Evolutionary conservation across 2,888 invertebrate genomes (phyloP), one percentile per base, ranked within the genome.

Genomic region (Caenorhabditis doughertyi): DNA sequence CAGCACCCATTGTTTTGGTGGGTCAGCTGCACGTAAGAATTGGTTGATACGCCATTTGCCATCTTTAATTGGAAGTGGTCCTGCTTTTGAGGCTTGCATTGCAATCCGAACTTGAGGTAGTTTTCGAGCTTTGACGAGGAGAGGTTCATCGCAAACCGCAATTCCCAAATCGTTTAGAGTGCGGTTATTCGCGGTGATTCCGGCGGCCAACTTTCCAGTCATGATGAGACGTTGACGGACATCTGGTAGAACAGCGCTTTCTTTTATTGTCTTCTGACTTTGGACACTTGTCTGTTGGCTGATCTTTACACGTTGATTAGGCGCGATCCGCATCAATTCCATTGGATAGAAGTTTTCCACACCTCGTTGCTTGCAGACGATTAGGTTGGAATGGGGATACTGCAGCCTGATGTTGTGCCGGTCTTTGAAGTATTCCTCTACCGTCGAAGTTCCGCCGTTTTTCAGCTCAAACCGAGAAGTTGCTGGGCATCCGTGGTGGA

Each of bases 221-320:
- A 71, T 44, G 23, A 77, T 71, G 13, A 77, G 18, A 11, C 65
- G 39, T 53, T 81, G 81, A 4, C 81, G 76, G 13, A 53, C 56
- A 21, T 56, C 27, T 13, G 81, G 81, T 21, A 65, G 13, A 18
- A 81, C 76, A 9, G 81, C 81, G 27, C 76, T 71, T 67, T 81
- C 81, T 51, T 86, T 21, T 74, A 84, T 88, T 4, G 85, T 84
- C n/a, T 42, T 16, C 7, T 79, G 65, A 21, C 71, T 79, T 68
- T 86, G 84, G 7, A 49, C 39, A 13, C 72, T 21, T 0, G 85
- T 86, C n/a, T 71, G 77, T 67, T 88, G 87, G 0, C 72, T 44
- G n/a, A 85, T 72, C 0, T 80, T 77, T 0, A 88, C 88, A 1
- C 88, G 76, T 55, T 88, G 88, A 47, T 79, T 79, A 16, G 76